Conservation (phyloP, 2,888 invertebrate species). For the Labia minor region DNA sequence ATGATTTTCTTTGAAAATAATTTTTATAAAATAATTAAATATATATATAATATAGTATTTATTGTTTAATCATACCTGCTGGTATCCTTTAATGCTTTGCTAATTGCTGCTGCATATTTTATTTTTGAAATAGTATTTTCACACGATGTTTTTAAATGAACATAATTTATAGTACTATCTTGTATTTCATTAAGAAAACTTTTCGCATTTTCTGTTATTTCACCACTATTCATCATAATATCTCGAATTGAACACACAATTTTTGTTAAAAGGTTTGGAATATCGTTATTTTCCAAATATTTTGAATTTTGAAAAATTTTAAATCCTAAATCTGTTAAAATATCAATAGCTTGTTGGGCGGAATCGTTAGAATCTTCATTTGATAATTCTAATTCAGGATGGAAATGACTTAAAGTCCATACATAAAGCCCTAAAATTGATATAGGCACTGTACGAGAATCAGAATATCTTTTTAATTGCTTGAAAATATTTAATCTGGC, state of each 20-base stretch:
- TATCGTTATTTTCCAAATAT: background rate
- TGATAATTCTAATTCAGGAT: background rate
- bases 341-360: background rate
- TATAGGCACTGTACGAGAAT: slow-evolving; percentile 21
- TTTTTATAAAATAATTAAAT: too few relatives aligned
- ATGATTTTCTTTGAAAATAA: too few relatives aligned
- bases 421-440: slow-evolving; percentile 23
- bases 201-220: background rate
- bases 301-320: background rate
- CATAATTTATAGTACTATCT: background rate
- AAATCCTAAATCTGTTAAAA: background rate
- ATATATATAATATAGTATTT: too few relatives aligned
- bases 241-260: background rate
- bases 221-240: background rate
- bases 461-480: slow-evolving; percentile 21
- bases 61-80: too few relatives aligned
- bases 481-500: slow-evolving; percentile 14
- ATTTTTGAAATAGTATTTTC: background rate
- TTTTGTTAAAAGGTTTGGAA: background rate
- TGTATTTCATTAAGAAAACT: background rate
- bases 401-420: slow-evolving; percentile 21
- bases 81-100: background rate
- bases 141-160: background rate
- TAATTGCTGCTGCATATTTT: background rate
- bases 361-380: background rate